Conservation (phyloP, 2,797 vertebrate species). For the Remorina albescens region DNA sequence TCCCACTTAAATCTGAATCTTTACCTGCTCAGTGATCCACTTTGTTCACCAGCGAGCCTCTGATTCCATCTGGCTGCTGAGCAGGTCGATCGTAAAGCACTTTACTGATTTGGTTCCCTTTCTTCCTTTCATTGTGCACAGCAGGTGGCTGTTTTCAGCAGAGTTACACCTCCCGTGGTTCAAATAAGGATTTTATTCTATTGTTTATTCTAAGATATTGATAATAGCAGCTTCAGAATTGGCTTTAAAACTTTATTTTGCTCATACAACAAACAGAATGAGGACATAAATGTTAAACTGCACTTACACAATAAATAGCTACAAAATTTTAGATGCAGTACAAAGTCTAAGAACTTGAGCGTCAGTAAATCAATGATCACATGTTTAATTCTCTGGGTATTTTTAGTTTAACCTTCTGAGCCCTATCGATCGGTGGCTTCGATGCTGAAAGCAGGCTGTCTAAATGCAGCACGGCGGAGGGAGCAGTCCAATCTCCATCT, state of each 20-base stretch:
- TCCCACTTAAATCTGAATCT: no score
- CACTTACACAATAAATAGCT: background rate
- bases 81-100: no score
- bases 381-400: conserved; percentile 1
- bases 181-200: background rate
- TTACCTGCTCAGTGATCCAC: no score
- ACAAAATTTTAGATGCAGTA: background rate
- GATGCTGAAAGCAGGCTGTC: conserved; percentile 3
- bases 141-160: no score
- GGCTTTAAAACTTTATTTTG: background rate
- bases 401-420: conserved; percentile 24
- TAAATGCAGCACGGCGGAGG: conserved; percentile 3
- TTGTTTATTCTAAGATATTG: background rate
- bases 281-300: background rate
- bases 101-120: no score
- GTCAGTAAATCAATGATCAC: conserved; percentile 12
- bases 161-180: no score
- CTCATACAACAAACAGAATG: background rate
- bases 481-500: conserved; percentile 18
- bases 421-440: conserved; percentile 30
- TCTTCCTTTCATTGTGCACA: no score
- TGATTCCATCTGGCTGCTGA: no score
- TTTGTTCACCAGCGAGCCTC: no score
- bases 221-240: background rate
- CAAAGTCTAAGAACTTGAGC: background rate